Evolutionary conservation across 1,140 invertebrate genomes (phyloP), one percentile per base, ranked within the genome.

Genomic region (Sinonovacula constricta): DNA sequence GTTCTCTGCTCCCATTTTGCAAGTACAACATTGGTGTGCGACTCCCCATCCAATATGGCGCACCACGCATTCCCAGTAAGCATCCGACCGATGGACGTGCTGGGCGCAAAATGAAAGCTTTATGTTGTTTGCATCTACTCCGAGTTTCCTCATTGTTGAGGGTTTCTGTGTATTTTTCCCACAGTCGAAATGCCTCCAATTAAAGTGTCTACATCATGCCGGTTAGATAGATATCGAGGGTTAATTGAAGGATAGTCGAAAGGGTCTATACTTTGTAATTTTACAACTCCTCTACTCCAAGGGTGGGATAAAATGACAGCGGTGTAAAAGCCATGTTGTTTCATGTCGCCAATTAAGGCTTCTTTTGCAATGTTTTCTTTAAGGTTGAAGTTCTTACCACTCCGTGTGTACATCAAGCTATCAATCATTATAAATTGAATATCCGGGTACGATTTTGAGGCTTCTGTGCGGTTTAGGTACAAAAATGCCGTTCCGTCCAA

Each of bases 161-260:
- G 15, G 77, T 79, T 51, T 62, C 62, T 4, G 72, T 5, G 12
- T 56, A 51, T 18, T 70, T 57, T 36, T 72, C 59, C 51, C 54
- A 65, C 4, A 66, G n/a, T 1, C 68, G 36, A 36, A 68, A 79
- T 65, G 3, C 63, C 79, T 75, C 45, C 26, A 14, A 65, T 22
- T 7, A 51, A 70, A 12, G 65, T 56, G 3, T 79, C 62, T 14
- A 81, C 51, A 63, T 84, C 83, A 49, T 75, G 54, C 18, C 62
- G 59, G 53, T 86, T 49, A 15, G 68, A 81, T 30, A 79, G 83
- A 81, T 84, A 92, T 30, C 83, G 83, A 0, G 97, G 97, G 88
- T 96, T 95, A 24, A 99, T 95, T 1, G 95, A 92, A 0, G 97
- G 97, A 79, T 95, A 93, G 2, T 95, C 93, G n/a, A 95, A 93